A percentile compares a stretch with the other conserved stretches of the same genome.
phyloP scores from a whole-genome alignment of 2,797 vertebrate genomes.

The Mallotus villosus region DNA sequence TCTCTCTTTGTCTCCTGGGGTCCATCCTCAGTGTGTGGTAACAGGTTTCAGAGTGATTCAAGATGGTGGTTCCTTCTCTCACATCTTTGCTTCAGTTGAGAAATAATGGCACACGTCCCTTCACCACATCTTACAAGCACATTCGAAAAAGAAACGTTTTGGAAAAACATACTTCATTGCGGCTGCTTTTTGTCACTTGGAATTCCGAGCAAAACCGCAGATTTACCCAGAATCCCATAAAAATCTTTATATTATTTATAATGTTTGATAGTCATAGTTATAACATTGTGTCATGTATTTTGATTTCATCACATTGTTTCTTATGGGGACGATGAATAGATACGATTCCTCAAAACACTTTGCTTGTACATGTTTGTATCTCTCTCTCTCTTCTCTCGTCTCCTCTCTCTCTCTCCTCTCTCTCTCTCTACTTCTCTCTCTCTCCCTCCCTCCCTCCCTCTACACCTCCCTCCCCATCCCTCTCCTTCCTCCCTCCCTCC shows the following conservation, averaged over 20 bases:
- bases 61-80: conserved; percentile 11
- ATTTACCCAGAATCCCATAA: not conserved
- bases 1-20: conserved; percentile 4
- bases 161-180: not conserved
- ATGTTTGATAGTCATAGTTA: not conserved
- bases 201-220: not conserved
- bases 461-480: not conserved
- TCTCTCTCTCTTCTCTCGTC: not conserved
- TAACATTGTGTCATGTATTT: not conserved
- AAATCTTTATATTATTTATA: not conserved
- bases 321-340: not conserved
- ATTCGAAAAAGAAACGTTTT: not conserved
- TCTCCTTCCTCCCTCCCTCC: not conserved
- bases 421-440: not conserved
- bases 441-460: not conserved
- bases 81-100: not conserved
- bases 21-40: conserved; percentile 9
- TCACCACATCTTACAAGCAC: not conserved
- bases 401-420: not conserved
- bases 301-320: not conserved
- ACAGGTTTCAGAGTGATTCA: conserved; percentile 30
- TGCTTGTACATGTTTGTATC: not conserved
- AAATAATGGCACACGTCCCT: not conserved
- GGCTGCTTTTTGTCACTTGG: not conserved
- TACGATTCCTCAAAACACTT: not conserved